Base-by-base conservation (phyloP, 1,140 invertebrate genomes). In the Dreissena rostriformis region DNA sequence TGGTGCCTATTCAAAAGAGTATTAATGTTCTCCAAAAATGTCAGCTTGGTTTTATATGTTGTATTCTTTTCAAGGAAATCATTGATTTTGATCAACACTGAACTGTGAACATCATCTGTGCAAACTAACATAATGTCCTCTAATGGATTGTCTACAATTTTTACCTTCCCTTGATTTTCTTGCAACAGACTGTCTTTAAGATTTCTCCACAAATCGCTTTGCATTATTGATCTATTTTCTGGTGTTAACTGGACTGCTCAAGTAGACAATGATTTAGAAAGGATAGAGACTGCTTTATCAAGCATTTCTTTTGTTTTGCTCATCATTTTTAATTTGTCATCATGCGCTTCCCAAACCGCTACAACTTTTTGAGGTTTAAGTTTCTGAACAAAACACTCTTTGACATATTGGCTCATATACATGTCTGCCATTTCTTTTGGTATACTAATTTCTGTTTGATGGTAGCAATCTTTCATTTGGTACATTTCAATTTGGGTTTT, bases 371-470 rank as follows among this genome's bases (percentile, higher is more conserved):
- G n/a, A 49, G 24, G 15, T 51, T 80, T 80, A 2, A 80, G 24
- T 29, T 80, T 71, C 71, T 72, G 71, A 1, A 80, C 68, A 17
- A 80, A 61, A 24, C 71, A 52, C 12, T 80, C 78, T 26, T 72
- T 71, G 19, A 63, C 65, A 14, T 28, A 24, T 26, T 70, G 71
- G 11, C 49, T 14, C 15, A 22, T 26, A 28, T 26, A 72, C 22
- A 71, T 51, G 14, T n/a, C 51, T 15, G 29, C 22, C 22, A 28
- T 8, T 1, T 51, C 24, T n/a, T 2, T 80, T n/a, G n/a, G n/a
- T 24, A 14, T 15, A 28, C 8, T 28, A 0, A 10, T 14, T 15
- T 28, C 17, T 61, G 26, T 8, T 0, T 28, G 14, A 29, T 22
- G 61, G 61, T 57, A 72, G 5, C 7, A 12, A n/a, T 24, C 55